A percentile compares a stretch with the other conserved stretches of the same genome.
phyloP scores from a whole-genome alignment of 2,888 invertebrate species.

The Eupithecia dodoneata region DNA sequence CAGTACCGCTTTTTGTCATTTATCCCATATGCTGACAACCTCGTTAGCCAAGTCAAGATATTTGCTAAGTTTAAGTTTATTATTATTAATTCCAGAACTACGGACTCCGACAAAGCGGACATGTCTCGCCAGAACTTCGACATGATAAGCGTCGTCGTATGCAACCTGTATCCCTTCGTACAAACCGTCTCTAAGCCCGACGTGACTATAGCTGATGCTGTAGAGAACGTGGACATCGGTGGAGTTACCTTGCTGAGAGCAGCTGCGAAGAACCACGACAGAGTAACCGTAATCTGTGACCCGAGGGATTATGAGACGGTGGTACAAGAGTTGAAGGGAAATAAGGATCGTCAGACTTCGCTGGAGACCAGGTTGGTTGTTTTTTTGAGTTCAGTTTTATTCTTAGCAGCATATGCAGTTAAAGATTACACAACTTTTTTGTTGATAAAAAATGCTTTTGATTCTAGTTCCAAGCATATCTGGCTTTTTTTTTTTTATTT shows the following conservation, averaged over 20 bases:
- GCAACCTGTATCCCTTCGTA: constrained; percentile 98
- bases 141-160: constrained; percentile 94
- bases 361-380: constrained; percentile 86
- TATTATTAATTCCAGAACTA: constrained; percentile 76
- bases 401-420: no score
- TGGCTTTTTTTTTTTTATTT: no score
- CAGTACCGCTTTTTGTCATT: no score
- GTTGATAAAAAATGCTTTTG: no score
- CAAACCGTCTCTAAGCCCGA: constrained; percentile 92
- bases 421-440: background rate
- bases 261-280: constrained; percentile 97
- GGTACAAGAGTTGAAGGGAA: constrained; percentile 87
- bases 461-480: no score
- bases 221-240: constrained; percentile 98
- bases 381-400: background rate
- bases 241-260: constrained; percentile 97
- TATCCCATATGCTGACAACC: no score
- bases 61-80: no score
- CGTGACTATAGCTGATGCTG: constrained; percentile 93
- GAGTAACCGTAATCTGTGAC: constrained; percentile 97
- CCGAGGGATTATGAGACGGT: constrained; percentile 93
- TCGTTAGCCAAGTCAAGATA: no score
- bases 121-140: constrained; percentile 91
- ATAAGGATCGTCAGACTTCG: constrained; percentile 87
- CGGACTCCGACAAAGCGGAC: constrained; percentile 91